Evolutionary conservation across 1,140 invertebrate species (phyloP).

Genomic region (Aphis gossypii): DNA sequence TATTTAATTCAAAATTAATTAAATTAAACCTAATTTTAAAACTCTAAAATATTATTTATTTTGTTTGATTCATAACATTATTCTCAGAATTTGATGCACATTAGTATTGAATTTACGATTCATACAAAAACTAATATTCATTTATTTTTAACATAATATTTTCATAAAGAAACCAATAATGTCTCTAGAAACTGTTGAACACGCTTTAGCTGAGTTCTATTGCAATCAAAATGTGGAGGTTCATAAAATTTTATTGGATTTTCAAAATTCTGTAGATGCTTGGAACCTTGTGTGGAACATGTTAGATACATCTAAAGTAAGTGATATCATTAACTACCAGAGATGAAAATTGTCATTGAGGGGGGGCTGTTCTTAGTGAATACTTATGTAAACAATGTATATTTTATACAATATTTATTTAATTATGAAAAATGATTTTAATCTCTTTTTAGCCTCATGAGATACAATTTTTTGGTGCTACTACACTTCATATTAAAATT

Average conservation of each 20-base stretch:
- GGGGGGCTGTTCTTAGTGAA: too few relatives aligned
- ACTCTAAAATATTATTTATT: not conserved
- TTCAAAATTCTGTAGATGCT: conserved; percentile 82
- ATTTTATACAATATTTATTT: not conserved
- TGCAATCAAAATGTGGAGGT: conserved; percentile 70
- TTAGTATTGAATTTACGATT: not conserved
- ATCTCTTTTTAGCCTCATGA: conserved; percentile 73
- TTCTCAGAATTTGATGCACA: not conserved
- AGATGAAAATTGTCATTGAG: not conserved
- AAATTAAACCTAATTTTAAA: not conserved
- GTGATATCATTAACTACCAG: conserved; percentile 59
- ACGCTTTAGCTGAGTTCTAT: conserved; percentile 61
- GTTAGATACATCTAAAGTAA: conserved; percentile 78
- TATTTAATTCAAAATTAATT: not conserved
- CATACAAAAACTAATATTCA: not conserved
- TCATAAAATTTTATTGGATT: conserved; percentile 82
- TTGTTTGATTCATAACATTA: not conserved
- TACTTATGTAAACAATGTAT: not conserved
- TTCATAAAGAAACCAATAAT: not conserved
- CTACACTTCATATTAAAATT: conserved; percentile 85
- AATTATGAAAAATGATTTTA: not conserved
- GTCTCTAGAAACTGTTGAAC: conserved; percentile 37
- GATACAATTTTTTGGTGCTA: conserved; percentile 92
- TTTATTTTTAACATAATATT: not conserved
- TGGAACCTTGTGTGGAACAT: conserved; percentile 91